Evolutionary conservation across 1,140 invertebrate species (phyloP), one percentile per base, ranked within the genome.

Genomic region (Pachypeltis micranthus): DNA sequence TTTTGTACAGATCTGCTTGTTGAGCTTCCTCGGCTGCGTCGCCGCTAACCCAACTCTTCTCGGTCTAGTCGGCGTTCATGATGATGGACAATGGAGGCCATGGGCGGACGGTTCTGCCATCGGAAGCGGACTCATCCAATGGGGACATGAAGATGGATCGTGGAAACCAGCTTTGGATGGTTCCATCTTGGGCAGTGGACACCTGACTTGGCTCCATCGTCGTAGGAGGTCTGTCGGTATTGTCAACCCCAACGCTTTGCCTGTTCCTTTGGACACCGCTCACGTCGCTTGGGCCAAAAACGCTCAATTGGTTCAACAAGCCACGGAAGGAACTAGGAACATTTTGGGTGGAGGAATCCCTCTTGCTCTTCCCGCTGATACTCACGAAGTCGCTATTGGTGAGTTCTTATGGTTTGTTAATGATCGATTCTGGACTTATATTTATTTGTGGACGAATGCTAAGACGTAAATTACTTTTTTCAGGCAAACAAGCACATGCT

Each of bases 361-460:
- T 4, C 74, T 76, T 31, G 77, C 76, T 2, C 73, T 59, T 34
- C 75, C 77, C 2, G 74, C 77, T 60, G 78, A 79, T 63, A 79
- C 78, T 0, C 78, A 77, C 61, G 78, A 78, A 72, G 78, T 78
- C 14, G 75, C 75, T 2, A 72, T 75, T 47, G 78, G 77, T 3
- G 23, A 14, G 47, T 21, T 16, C 34, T 39, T 7, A 39, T 10
- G 34, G 7, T 10, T 10, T 10, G 34, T 39, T 10, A 39, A 39
- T 39, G n/a, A n/a, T 39, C n/a, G 7, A 39, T n/a, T 39, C n/a
- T 39, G 34, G 34, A 39, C 7, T 10, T 10, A 39, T 39, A 7
- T 39, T 7, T 10, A n/a, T 39, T 39, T 39, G 7, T 39, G 7
- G n/a, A 39, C 34, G 34, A n/a, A 39, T 39, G n/a, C 34, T 39